These are phyloP conservation scores for Nothobranchius kuhntae DNA, from an alignment of 2,113 vertebrate genomes.

Conservation along the genomic window DNA sequence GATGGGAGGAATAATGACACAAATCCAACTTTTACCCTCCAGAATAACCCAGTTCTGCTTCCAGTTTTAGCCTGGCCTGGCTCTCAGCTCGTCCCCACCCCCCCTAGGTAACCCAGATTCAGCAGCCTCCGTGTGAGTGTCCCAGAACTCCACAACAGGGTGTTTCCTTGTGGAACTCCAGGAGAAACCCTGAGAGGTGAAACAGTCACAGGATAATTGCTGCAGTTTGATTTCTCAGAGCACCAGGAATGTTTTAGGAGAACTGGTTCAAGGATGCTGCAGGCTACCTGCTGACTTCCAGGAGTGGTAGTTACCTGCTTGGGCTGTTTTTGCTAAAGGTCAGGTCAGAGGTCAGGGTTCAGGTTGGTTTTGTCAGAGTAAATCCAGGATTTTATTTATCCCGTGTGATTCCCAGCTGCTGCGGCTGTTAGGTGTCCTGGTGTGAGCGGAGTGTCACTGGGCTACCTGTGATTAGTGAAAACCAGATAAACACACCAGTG, in stretches of 20 bases:
- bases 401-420: conserved; percentile 2
- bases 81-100: conserved; percentile 6
- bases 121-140: conserved; percentile 22
- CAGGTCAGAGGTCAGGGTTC: conserved; percentile 27
- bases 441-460: conserved; percentile 31
- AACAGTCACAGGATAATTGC: conserved; percentile 48
- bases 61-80: conserved; percentile 18
- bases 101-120: conserved; percentile 54
- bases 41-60: conserved; percentile 4
- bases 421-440: conserved; percentile 37
- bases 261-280: conserved; percentile 40
- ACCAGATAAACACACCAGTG: conserved; percentile 41
- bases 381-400: conserved; percentile 25
- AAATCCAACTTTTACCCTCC: background rate
- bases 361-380: background rate
- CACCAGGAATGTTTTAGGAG: conserved; percentile 3
- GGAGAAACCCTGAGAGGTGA: conserved; percentile 58
- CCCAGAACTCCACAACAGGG: conserved; percentile 57
- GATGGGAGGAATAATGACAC: background rate
- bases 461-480: conserved; percentile 46
- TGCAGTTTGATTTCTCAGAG: conserved; percentile 22
- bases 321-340: background rate
- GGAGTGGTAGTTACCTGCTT: background rate
- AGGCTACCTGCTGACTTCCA: background rate
- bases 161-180: conserved; percentile 65